A percentile compares a stretch with the other conserved stretches of the same genome.
phyloP scores from a whole-genome alignment of 2,113 vertebrate genomes.

The Nerophis lumbriciformis region DNA sequence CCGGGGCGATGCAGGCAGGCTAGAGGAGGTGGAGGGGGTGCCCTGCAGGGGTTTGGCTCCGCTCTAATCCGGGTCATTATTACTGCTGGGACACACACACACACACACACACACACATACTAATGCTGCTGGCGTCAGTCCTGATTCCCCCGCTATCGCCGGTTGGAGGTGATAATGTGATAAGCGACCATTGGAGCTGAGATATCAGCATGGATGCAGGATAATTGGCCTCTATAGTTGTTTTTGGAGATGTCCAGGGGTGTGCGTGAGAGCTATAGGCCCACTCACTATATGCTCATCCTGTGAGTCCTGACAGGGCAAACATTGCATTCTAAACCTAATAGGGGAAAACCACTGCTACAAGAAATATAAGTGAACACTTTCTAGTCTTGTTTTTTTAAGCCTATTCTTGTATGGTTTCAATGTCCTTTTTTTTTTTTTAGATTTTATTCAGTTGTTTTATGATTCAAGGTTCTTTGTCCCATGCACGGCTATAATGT shows the following conservation, averaged over 20 bases:
- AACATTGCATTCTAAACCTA: conserved; percentile 39
- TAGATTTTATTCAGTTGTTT: too few species aligned
- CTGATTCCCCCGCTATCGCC: conserved; percentile 31
- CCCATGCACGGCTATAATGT: too few species aligned
- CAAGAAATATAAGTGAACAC: conserved; percentile 9
- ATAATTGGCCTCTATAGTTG: conserved; percentile 50
- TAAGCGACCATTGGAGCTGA: conserved; percentile 36
- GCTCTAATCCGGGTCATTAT: conserved; percentile 71
- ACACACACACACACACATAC: conserved; percentile 20
- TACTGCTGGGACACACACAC: conserved; percentile 58
- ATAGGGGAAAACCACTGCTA: conserved; percentile 40
- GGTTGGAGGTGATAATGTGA: conserved; percentile 63
- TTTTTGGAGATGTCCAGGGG: background rate
- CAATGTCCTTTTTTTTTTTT: too few species aligned
- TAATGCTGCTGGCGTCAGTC: conserved; percentile 52
- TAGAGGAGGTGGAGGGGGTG: conserved; percentile 9
- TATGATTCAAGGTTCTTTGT: too few species aligned
- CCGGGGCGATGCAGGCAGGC: background rate
- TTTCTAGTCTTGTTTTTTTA: conserved; percentile 7
- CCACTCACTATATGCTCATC: conserved; percentile 1
- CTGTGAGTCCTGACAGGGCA: conserved; percentile 36
- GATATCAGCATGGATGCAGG: conserved; percentile 50
- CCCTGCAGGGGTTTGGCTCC: conserved; percentile 67
- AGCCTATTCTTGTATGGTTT: conserved; percentile 2
- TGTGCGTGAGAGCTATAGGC: background rate